Percentiles rank a stretch among this genome's conserved stretches.
Conservation (phyloP, 2,113 vertebrate species). For the Varanus komodoensis region DNA sequence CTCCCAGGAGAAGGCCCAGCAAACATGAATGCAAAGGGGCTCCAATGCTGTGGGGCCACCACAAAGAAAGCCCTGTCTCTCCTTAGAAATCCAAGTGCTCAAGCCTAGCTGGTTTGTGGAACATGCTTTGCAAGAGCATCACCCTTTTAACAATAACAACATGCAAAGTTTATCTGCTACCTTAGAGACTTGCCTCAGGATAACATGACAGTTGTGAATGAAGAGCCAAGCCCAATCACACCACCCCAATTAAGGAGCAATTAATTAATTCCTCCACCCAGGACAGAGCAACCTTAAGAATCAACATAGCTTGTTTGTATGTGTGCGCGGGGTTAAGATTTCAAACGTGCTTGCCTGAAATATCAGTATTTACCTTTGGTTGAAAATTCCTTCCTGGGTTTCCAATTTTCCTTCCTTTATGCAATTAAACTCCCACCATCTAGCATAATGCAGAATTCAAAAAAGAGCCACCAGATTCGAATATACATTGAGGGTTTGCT, state of each 20-base stretch:
- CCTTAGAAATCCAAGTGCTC: not conserved
- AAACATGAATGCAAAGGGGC: too few relatives aligned
- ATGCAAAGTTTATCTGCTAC: not conserved
- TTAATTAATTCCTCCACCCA: constrained; percentile 24
- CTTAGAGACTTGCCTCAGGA: not conserved
- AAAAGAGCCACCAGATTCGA: not conserved
- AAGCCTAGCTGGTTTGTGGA: not conserved
- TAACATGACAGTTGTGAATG: rapidly evolving
- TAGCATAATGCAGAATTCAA: not conserved
- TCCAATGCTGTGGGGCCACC: not conserved
- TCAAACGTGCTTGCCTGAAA: not conserved
- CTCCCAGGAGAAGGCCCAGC: too few relatives aligned
- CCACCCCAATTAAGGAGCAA: constrained; percentile 29
- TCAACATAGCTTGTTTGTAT: not conserved
- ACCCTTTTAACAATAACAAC: not conserved
- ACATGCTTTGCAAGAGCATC: not conserved
- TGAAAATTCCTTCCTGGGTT: not conserved
- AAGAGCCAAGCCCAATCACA: not conserved
- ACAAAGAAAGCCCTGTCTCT: not conserved
- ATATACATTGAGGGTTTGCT: rapidly evolving
- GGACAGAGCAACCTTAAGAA: not conserved
- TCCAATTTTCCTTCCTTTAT: not conserved
- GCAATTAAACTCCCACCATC: not conserved
- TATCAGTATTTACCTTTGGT: constrained; percentile 3
- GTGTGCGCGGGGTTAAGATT: not conserved